Evolutionary conservation across 2,888 invertebrate species (phyloP).

Genomic region (Perizoma affinitatum): DNA sequence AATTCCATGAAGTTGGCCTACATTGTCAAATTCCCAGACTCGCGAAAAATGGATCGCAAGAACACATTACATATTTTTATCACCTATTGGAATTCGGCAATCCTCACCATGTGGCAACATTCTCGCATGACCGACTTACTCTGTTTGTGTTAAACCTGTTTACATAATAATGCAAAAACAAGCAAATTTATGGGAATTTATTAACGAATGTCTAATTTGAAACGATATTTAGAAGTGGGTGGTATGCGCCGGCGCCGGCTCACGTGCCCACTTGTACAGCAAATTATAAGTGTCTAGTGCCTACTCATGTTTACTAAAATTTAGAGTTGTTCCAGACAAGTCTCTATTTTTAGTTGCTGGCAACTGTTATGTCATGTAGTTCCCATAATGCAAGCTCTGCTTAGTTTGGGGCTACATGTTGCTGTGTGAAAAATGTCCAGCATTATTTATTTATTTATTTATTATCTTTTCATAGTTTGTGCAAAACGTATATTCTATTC

Average conservation of each 20-base stretch:
- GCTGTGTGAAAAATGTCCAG: too few relatives aligned
- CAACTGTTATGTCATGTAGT: too few relatives aligned
- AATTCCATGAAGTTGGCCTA: constrained; percentile 18
- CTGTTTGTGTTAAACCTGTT: constrained; percentile 29
- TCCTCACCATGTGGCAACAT: constrained; percentile 24
- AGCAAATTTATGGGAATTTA: constrained; percentile 29
- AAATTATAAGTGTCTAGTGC: neutral
- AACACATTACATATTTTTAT: constrained; percentile 23
- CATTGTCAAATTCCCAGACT: constrained; percentile 17
- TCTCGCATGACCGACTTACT: constrained; percentile 30
- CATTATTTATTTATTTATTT: too few relatives aligned
- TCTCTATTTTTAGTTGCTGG: constrained; percentile 19
- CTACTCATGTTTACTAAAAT: constrained; percentile 43
- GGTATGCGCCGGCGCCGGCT: constrained; percentile 70
- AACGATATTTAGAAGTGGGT: constrained; percentile 47
- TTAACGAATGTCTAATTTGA: constrained; percentile 10
- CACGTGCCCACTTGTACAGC: constrained; percentile 61
- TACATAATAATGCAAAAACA: constrained; percentile 20
- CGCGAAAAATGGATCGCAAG: constrained; percentile 27
- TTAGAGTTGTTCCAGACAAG: too few relatives aligned
- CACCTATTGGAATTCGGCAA: constrained; percentile 20
- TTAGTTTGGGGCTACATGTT: too few relatives aligned
- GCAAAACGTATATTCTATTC: too few relatives aligned
- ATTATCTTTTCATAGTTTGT: too few relatives aligned
- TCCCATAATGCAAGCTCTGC: too few relatives aligned